Conservation (phyloP, 2,797 vertebrate species). For the Sylvilagus floridanus region DNA sequence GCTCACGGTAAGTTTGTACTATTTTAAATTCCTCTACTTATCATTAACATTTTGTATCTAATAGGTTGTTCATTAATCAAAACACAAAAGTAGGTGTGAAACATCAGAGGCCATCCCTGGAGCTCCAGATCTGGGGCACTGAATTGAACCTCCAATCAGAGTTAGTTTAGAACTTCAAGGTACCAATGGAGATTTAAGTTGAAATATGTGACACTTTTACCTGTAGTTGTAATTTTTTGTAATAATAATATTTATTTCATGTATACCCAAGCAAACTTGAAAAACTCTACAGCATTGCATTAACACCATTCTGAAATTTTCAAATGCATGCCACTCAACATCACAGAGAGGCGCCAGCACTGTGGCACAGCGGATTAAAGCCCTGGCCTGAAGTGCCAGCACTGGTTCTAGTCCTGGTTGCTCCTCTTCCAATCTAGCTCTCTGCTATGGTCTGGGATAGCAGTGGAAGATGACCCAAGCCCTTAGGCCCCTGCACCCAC, state of each 20-base stretch:
- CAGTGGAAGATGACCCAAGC: no score
- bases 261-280: not conserved
- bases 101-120: not conserved
- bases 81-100: not conserved
- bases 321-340: accelerated
- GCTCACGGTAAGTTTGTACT: not conserved
- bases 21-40: not conserved
- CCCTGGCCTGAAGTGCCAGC: no score
- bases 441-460: no score
- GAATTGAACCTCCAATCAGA: not conserved
- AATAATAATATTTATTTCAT: not conserved
- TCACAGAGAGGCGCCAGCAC: not conserved
- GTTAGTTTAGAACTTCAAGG: not conserved
- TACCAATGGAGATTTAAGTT: not conserved
- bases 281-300: not conserved
- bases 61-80: not conserved
- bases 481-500: no score
- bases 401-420: no score
- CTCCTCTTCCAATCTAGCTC: no score
- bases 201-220: not conserved
- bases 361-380: no score
- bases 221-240: not conserved
- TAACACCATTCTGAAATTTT: not conserved
- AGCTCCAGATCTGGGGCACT: not conserved
- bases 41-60: not conserved